Evolutionary conservation across 2,797 vertebrate species (phyloP).

Genomic region (Microcaecilia unicolor): DNA sequence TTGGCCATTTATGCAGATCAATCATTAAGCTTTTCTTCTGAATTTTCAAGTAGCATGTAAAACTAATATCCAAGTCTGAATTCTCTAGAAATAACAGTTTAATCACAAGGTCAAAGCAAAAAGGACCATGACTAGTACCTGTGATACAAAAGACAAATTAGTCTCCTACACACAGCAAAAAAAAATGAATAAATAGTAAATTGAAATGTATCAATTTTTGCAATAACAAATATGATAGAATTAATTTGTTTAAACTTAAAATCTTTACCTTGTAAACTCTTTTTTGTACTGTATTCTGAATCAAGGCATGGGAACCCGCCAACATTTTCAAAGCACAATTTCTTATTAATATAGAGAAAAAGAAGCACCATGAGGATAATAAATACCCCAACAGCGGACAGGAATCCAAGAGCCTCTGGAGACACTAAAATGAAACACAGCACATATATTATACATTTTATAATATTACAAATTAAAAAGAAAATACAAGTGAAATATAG

Average conservation of each 20-base stretch:
- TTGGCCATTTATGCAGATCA: no score
- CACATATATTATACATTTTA: conserved; percentile 5
- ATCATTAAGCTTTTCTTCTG: no score
- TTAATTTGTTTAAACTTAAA: conserved; percentile 32
- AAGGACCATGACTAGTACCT: no score
- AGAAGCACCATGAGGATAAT: conserved; percentile 86
- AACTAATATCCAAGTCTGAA: no score
- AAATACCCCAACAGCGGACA: conserved; percentile 86
- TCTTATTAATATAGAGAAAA: conserved; percentile 95
- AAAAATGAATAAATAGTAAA: no score
- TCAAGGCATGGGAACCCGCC: conserved; percentile 80
- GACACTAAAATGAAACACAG: conserved; percentile 70
- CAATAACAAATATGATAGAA: neutral
- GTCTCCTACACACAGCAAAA: conserved; percentile 1
- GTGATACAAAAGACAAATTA: no score
- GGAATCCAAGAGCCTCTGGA: conserved; percentile 90
- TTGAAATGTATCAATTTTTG: neutral
- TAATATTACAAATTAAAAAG: no score
- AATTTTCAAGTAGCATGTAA: no score
- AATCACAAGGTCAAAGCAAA: no score
- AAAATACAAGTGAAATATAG: no score
- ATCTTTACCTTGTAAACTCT: conserved; percentile 72
- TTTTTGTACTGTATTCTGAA: conserved; percentile 69
- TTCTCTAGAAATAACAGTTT: no score
- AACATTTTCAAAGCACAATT: conserved; percentile 81